These are phyloP conservation scores for Eudyptes chrysolophus DNA, from an alignment of 2,113 vertebrate genomes.

Conservation along the genomic window DNA sequence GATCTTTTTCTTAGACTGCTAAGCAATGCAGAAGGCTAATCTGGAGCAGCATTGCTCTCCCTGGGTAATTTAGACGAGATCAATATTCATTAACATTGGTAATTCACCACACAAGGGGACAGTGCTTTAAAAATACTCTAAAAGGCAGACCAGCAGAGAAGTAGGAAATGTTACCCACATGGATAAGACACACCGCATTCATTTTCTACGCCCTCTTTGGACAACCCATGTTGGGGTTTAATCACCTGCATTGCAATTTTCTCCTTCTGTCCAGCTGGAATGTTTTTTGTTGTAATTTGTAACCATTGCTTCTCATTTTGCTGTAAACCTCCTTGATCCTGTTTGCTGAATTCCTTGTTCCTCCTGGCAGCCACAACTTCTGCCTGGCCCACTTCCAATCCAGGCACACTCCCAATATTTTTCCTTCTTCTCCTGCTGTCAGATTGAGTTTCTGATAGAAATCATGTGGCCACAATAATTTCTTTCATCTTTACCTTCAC, in stretches of 20 bases:
- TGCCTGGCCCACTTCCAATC: background rate
- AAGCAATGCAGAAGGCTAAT: slow-evolving; percentile 32
- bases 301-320: background rate
- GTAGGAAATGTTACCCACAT: background rate
- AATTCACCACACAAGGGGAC: background rate
- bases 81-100: slow-evolving; percentile 46
- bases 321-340: background rate
- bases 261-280: background rate
- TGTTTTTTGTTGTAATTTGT: background rate
- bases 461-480: background rate
- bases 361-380: accelerated
- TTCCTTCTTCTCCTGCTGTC: background rate
- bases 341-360: background rate
- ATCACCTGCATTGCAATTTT: background rate
- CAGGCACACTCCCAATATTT: background rate
- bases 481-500: background rate
- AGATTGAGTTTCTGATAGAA: background rate
- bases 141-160: background rate
- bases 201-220: background rate
- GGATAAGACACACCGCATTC: background rate
- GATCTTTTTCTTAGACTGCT: slow-evolving; percentile 39
- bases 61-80: slow-evolving; percentile 8
- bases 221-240: background rate
- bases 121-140: background rate
- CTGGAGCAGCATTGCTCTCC: slow-evolving; percentile 18